These are phyloP conservation scores for Potorous gilbertii DNA, from an alignment of 2,797 vertebrate genomes.

Conservation along the genomic window DNA sequence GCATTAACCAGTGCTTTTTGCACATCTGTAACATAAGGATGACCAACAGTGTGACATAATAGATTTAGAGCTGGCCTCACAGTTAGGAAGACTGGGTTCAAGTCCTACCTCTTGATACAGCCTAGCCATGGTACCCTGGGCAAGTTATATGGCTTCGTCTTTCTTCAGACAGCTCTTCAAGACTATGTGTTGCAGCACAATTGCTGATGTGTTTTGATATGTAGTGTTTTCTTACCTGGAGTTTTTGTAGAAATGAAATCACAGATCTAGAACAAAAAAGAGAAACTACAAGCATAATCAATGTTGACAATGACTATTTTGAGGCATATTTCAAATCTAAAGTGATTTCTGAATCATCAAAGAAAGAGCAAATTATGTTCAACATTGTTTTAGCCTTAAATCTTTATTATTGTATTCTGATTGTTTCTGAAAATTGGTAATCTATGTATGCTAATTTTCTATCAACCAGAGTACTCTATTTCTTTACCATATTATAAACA, in stretches of 20 bases:
- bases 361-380: conserved; percentile 5
- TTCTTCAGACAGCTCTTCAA: background rate
- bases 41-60: background rate
- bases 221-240: background rate
- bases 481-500: background rate
- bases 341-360: background rate
- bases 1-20: background rate
- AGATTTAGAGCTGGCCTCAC: background rate
- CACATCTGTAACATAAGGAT: background rate
- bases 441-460: conserved; percentile 29
- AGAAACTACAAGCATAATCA: background rate
- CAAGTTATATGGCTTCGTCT: background rate
- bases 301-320: background rate
- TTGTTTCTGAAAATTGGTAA: conserved; percentile 15
- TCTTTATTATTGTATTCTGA: conserved; percentile 41
- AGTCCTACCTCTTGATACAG: background rate
- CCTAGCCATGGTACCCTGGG: background rate
- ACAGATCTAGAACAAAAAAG: background rate
- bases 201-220: background rate
- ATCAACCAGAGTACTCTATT: conserved; percentile 6
- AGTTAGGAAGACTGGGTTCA: background rate
- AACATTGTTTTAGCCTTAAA: conserved; percentile 5
- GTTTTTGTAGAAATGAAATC: background rate
- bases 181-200: background rate
- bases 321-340: background rate